Percentiles rank a stretch among this genome's conserved stretches.
These are phyloP conservation scores for Prinia subflava DNA, from an alignment of 2,113 vertebrate genomes.

Conservation along the genomic window DNA sequence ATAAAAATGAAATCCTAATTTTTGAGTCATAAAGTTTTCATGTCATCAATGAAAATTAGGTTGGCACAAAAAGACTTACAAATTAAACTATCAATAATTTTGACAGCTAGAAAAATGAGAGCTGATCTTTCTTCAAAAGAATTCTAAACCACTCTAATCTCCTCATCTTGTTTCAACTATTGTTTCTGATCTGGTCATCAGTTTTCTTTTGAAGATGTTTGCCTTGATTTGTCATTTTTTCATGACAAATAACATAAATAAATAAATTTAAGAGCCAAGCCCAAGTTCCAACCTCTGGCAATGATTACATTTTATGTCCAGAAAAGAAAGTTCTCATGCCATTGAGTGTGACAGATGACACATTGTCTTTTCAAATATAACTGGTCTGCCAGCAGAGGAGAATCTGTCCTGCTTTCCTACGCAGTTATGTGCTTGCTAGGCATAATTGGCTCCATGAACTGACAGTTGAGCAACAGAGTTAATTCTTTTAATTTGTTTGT, in stretches of 20 bases:
- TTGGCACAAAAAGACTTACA: conserved; percentile 30
- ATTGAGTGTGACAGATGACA: background rate
- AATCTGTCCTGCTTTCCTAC: background rate
- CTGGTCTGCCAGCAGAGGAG: background rate
- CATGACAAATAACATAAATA: conserved; percentile 13
- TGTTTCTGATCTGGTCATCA: background rate
- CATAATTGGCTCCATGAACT: background rate
- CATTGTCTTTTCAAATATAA: background rate
- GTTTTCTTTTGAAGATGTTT: background rate
- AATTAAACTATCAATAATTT: conserved; percentile 36
- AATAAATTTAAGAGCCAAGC: background rate
- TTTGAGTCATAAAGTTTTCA: conserved; percentile 13
- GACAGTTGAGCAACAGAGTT: background rate
- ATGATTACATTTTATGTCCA: background rate
- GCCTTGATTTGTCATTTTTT: background rate
- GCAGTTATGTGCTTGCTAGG: background rate
- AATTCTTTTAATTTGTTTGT: background rate
- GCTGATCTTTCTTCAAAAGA: background rate
- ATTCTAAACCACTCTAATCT: background rate
- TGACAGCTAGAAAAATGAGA: background rate
- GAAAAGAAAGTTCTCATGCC: background rate
- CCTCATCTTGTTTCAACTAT: background rate
- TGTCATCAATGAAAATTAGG: background rate
- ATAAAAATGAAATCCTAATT: conserved; percentile 1
- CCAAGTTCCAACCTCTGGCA: background rate